Evolutionary conservation across 1,140 invertebrate species (phyloP), one percentile per base, ranked within the genome.

Genomic region (Helicorthomorpha holstii): DNA sequence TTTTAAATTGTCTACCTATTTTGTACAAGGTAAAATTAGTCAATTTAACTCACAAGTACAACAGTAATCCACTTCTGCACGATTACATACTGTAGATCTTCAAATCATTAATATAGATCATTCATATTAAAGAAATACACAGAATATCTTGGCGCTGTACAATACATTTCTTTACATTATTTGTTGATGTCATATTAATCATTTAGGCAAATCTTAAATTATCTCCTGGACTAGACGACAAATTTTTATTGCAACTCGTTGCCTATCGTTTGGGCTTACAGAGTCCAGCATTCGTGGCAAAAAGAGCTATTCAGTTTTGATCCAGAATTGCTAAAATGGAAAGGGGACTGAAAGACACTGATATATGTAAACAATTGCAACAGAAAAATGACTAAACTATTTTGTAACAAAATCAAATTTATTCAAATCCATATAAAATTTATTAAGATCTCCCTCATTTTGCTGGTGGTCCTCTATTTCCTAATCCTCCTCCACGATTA

Each of bases 261-360:
- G 90, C 89, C 1, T 70, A 71, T 56, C 68, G 79, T 59, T 64
- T 93, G 22, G 85, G 85, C 10, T 66, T 88, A 2, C 64, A 61
- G 54, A 66, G 74, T 45, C 77, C 81, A 21, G 77, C 83, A 1
- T 63, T 65, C 45, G 74, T 86, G 45, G 84, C 85, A 43, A 98
- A 98, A 68, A 66, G 88, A 68, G 94, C 93, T 16, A 81, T 98
- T 48, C 94, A 98, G 66, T 98, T 98, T 77, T 93, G 94, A n/a
- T 92, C 90, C 0, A 75, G 85, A 62, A 94, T 97, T 59, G 92
- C 93, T 2, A 89, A 95, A 56, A 51, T 72, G 27, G 76, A 79
- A 59, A 69, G 73, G 66, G 75, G 77, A 41, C 91, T 86, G 66
- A 93, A 89, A 66, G 92, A 83, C 21, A 46, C 29, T 7, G 29